These are phyloP conservation scores for Bubo scandiacus DNA, from an alignment of 2,113 vertebrate species.

Conservation along the genomic window DNA sequence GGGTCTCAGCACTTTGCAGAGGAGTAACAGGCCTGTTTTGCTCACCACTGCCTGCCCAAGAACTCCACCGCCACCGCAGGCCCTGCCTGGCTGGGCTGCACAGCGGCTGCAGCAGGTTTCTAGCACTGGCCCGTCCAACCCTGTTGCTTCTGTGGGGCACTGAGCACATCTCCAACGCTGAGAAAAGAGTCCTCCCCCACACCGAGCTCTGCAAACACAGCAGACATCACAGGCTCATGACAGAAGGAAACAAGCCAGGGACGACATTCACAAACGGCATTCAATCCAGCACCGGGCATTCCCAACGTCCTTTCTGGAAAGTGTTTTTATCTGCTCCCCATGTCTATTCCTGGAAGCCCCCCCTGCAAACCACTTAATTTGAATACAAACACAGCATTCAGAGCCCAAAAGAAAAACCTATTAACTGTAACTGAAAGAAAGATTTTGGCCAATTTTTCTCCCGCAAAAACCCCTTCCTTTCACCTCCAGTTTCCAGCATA, in stretches of 20 bases:
- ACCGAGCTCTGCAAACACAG: accelerated
- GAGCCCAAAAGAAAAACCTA: conserved; percentile 4
- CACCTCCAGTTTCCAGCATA: background rate
- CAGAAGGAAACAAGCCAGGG: background rate
- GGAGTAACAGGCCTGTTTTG: background rate
- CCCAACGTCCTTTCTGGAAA: background rate
- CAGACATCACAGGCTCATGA: background rate
- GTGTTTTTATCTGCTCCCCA: background rate
- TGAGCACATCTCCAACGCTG: background rate
- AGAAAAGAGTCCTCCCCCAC: background rate
- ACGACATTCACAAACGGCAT: background rate
- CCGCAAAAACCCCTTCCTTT: background rate
- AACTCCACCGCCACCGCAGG: background rate
- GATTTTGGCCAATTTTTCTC: background rate
- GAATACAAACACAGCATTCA: conserved; percentile 38
- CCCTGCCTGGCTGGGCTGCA: background rate
- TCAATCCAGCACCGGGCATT: accelerated
- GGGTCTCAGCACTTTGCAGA: background rate
- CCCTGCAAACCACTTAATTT: background rate
- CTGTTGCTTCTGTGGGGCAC: background rate
- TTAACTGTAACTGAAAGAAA: conserved; percentile 14
- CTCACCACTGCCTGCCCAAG: background rate
- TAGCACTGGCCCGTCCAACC: background rate
- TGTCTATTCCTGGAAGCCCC: conserved; percentile 41
- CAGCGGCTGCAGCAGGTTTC: background rate